Evolutionary conservation across 2,113 vertebrate genomes (phyloP), one percentile per base, ranked within the genome.

Genomic region (Struthio camelus): DNA sequence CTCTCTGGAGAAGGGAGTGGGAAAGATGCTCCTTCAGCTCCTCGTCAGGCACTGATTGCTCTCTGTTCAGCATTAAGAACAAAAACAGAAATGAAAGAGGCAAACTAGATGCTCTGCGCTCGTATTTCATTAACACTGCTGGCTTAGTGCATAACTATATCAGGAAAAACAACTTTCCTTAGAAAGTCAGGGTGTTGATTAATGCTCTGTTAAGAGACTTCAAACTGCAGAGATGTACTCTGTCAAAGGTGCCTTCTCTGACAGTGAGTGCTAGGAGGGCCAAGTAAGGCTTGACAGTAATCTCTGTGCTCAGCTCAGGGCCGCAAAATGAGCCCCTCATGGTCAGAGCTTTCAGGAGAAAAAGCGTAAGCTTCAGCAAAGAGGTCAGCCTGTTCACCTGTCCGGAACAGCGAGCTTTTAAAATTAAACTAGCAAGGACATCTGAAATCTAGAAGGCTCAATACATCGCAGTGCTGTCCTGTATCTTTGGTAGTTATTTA

Each of bases 1-100:
- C 28, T 90, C 91, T 97, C 90, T 96, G 73, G 93, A 96, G 89
- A 84, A 96, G 80, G 89, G 91, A 73, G 62, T 96, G 91, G 94
- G 82, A 90, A 67, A 95, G 69, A 81, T 80, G 73, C 80, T 94
- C 76, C 71, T 96, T 85, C 90, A 87, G 53, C 83, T 93, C 64
- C 12, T 67, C 96, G 58, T 97, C 94, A 95, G 82, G 89, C 78
- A 94, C 73, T 87, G 78, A 85, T 80, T 91, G 78, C 51, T 83
- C 72, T 93, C 87, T 89, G 50, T 89, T 96, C 91, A 86, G 71
- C 84, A 76, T 81, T 78, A 72, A 78, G 65, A 90, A 94, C 81
- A 96, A 97, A 98, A 94, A 28, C 79, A 97, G 89, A 91, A 93
- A 83, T 46, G 1, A 6, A 23, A 44, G 59, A 65, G 87, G 28